Percentiles rank a stretch among this genome's conserved stretches.
Conservation (phyloP, 2,888 invertebrate species). For the Cataglyphis rosenhaueri region DNA sequence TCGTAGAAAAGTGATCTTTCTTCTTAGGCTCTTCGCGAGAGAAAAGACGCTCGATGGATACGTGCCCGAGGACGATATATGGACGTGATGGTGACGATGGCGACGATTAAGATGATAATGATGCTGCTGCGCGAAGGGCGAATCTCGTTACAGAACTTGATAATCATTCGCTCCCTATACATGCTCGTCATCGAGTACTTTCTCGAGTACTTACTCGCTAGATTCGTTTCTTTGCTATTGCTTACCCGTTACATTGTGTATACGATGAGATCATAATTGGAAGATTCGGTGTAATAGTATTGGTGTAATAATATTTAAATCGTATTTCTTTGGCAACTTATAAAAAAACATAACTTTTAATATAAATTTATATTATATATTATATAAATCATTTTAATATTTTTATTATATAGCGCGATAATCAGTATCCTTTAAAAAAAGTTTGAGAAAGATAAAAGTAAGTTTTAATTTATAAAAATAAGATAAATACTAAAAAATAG, state of each 20-base stretch:
- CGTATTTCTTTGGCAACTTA: not conserved
- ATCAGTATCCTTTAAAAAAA: not conserved
- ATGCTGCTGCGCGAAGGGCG: not conserved
- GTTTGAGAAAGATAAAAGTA: not conserved
- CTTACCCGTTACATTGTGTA: constrained; percentile 38
- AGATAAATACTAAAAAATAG: not conserved
- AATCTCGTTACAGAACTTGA: not conserved
- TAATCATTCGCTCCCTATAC: constrained; percentile 4
- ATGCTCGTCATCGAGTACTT: constrained; percentile 21
- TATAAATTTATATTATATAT: not conserved
- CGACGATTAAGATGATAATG: not conserved
- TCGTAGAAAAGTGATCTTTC: constrained; percentile 58
- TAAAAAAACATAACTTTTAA: not conserved
- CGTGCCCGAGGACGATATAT: constrained; percentile 41
- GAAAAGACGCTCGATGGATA: constrained; percentile 60
- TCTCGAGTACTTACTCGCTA: constrained; percentile 25
- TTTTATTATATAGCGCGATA: no score
- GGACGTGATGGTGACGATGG: not conserved
- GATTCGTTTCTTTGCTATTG: constrained; percentile 50
- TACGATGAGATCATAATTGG: not conserved
- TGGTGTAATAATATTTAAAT: not conserved
- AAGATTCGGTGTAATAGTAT: not conserved
- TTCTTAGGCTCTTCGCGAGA: constrained; percentile 52
- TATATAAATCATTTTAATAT: no score
- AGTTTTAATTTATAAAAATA: not conserved